A percentile compares a stretch with the other conserved stretches of the same genome.
Conservation (phyloP, 2,113 vertebrate genomes). For the Tyrannus savana region DNA sequence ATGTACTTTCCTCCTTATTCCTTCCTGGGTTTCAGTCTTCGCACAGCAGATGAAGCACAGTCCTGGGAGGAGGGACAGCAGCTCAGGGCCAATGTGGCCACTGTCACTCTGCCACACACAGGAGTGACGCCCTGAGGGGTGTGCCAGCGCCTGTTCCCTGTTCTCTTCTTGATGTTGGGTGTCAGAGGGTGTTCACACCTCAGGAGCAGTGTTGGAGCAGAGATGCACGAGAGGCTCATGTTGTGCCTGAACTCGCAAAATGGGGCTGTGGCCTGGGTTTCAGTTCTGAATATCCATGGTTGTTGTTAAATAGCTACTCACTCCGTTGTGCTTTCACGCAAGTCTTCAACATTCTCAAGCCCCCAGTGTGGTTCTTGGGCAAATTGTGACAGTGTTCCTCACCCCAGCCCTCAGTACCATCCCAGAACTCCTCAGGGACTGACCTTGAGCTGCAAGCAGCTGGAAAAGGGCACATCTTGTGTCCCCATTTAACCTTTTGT, state of each 20-base stretch:
- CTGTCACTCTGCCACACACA: neutral
- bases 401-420: fast-evolving
- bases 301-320: neutral
- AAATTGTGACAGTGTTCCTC: neutral
- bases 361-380: fast-evolving
- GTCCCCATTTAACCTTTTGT: neutral
- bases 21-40: neutral
- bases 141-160: neutral
- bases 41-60: neutral
- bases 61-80: neutral
- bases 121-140: neutral
- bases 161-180: neutral
- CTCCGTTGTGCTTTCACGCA: neutral
- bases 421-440: neutral
- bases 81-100: neutral
- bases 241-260: neutral
- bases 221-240: neutral
- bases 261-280: neutral
- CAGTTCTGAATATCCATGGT: neutral
- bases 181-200: fast-evolving
- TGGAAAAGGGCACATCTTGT: neutral
- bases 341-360: neutral
- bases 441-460: neutral
- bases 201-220: fast-evolving
- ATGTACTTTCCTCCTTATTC: neutral